Conservation (phyloP, 2,888 invertebrate species). For the Brassicogethes aeneus region DNA sequence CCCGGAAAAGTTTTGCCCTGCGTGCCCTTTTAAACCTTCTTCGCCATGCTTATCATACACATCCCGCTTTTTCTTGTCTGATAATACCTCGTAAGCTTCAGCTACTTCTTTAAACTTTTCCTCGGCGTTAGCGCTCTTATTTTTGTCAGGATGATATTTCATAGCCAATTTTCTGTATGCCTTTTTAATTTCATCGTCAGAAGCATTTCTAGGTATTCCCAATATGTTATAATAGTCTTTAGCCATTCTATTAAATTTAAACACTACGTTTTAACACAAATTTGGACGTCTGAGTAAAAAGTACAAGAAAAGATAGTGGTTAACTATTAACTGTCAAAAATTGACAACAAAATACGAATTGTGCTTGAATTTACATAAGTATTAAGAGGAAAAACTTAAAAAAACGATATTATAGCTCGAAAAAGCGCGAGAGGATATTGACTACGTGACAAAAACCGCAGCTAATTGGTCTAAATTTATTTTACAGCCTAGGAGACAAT, state of each 20-base stretch:
- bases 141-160: constrained; percentile 97
- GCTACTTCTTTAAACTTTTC: constrained; percentile 92
- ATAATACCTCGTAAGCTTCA: constrained; percentile 93
- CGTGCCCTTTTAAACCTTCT: constrained; percentile 76
- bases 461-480: no score
- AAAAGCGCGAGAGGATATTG: no score
- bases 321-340: no score
- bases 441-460: no score
- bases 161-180: constrained; percentile 90
- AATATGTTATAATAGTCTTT: constrained; percentile 95
- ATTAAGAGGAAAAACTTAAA: no score
- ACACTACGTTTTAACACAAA: no score
- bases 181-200: constrained; percentile 93
- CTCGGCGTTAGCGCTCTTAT: constrained; percentile 86
- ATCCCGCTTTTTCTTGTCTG: constrained; percentile 89
- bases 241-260: constrained; percentile 71
- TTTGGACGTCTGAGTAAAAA: no score
- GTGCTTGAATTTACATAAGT: no score
- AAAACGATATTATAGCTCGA: no score
- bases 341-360: no score
- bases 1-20: constrained; percentile 45
- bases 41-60: constrained; percentile 88
- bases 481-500: no score
- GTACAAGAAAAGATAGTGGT: no score
- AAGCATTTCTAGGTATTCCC: constrained; percentile 72